A percentile compares a stretch with the other conserved stretches of the same genome.
Conservation (phyloP, 2,888 invertebrate species). For the Matsumyia berberina region DNA sequence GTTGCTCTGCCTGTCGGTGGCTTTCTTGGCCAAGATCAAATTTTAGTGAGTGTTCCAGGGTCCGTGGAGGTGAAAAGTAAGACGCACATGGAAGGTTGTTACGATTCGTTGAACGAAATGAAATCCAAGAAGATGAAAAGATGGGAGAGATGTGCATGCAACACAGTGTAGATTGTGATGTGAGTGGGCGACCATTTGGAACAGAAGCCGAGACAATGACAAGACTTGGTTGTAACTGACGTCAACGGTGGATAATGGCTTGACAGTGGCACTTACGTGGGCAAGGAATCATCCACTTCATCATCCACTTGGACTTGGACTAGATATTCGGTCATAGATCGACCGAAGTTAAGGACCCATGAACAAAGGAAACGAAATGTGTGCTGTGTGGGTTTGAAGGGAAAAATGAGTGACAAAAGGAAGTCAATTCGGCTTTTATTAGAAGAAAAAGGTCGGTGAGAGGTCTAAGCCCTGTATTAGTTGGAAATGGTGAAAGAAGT, state of each 20-base stretch:
- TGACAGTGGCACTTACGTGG: not conserved
- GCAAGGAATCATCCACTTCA: too few species aligned
- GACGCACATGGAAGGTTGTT: conserved; percentile 60
- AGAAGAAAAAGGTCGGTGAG: too few species aligned
- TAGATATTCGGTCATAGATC: too few species aligned
- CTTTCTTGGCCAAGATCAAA: conserved; percentile 62
- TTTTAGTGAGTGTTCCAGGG: conserved; percentile 32
- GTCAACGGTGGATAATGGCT: conserved; percentile 2
- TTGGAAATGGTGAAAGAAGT: too few species aligned
- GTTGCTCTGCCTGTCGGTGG: conserved; percentile 7
- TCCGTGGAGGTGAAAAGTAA: conserved; percentile 43
- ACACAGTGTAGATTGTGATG: not conserved
- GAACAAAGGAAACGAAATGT: too few species aligned
- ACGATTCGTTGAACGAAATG: conserved; percentile 49
- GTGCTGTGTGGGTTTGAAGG: too few species aligned
- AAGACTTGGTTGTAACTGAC: not conserved
- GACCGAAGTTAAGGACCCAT: too few species aligned
- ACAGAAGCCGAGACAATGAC: conserved; percentile 46
- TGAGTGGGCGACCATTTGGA: conserved; percentile 35
- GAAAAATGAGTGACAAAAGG: too few species aligned
- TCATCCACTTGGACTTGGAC: too few species aligned
- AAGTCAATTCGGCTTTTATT: too few species aligned
- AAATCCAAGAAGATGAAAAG: conserved; percentile 54
- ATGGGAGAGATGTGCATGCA: too few species aligned
- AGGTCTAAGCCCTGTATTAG: too few species aligned